Base-by-base conservation (phyloP, 1,140 invertebrate species). In the Mylabris phalerata region DNA sequence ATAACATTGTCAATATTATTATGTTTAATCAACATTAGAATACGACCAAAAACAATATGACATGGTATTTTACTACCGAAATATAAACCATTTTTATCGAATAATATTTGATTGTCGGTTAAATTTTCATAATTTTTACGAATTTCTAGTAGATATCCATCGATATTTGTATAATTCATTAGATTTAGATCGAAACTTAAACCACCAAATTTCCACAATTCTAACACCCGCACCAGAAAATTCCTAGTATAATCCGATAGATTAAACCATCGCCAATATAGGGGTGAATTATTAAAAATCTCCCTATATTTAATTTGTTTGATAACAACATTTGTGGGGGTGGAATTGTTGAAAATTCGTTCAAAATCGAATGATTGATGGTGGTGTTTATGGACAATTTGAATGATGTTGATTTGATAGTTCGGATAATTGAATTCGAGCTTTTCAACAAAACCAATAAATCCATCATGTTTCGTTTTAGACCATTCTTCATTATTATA, bases 191-290 rank as follows among this genome's bases (percentile, higher is more conserved):
- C 64, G 45, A 70, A 71, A 42, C 60, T 69, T 0, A 72, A 43
- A 7, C 70, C 70, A 25, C 64, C 70, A 48, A 61, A 62, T 50
- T 72, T 61, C 70, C 70, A 72, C 9, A 71, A 25, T 47, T 68
- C 55, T 9, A 70, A 49, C 24, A 70, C 63, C 45, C 70, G 56
- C 7, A 67, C 40, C 10, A 66, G 66, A 43, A 72, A 72, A 38
- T 64, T 48, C 45, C 42, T 48, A 19, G 62, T 61, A n/a, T 65
- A 46, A 1, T 55, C 26, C 38, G 60, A 68, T 2, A 70, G 44
- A 27, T 64, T 59, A 13, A 43, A 24, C 69, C 69, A 72, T 6
- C 27, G 44, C 4, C 54, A 48, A 11, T 65, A 55, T 24, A 72
- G 45, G 2, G 69, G 69, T 3, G 60, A 57, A 10, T 60, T 52